Conservation (phyloP, 2,888 invertebrate genomes). For the Drosophila incognita region DNA sequence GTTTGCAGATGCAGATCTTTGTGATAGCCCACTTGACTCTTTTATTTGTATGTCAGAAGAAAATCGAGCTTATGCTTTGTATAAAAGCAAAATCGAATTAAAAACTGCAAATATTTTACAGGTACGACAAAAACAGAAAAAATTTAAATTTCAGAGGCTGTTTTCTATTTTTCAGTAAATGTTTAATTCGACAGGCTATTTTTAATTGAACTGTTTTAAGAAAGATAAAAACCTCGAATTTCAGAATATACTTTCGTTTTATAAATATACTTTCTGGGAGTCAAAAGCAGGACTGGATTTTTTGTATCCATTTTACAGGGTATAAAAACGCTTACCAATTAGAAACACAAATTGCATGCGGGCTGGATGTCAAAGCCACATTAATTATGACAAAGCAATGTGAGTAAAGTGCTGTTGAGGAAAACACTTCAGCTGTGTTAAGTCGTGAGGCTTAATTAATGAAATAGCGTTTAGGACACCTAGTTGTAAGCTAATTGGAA, state of each 20-base stretch:
- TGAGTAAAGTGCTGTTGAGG: neutral
- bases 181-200: neutral
- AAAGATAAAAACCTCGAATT: neutral
- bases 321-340: neutral
- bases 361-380: conserved; percentile 3
- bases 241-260: neutral
- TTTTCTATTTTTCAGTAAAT: too few relatives aligned
- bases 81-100: neutral
- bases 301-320: neutral
- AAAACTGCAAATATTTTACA: neutral
- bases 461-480: conserved; percentile 8
- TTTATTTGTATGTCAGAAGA: neutral
- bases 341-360: conserved; percentile 8
- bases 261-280: neutral
- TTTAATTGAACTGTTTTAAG: neutral
- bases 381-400: conserved; percentile 7
- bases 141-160: too few relatives aligned
- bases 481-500: conserved; percentile 5
- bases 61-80: neutral
- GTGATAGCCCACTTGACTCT: neutral
- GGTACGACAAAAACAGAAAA: neutral
- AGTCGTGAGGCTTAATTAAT: conserved; percentile 17
- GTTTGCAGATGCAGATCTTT: neutral
- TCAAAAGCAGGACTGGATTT: too few relatives aligned
- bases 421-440: neutral